These are phyloP conservation scores for Boloria selene DNA, from an alignment of 2,888 invertebrate genomes.

Conservation along the genomic window DNA sequence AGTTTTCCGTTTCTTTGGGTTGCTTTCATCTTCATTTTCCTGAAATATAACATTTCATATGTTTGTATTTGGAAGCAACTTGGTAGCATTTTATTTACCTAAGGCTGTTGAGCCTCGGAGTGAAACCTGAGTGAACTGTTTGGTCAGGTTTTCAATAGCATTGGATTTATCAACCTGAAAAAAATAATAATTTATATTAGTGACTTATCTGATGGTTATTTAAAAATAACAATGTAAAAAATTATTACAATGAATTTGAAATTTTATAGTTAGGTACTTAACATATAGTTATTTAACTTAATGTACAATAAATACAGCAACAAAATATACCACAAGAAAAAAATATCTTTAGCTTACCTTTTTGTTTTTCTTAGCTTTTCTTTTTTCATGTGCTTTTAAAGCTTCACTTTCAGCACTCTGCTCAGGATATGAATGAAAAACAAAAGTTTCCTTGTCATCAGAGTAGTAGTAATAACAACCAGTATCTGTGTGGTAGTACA, in stretches of 20 bases:
- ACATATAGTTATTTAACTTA: not conserved
- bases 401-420: constrained; percentile 59
- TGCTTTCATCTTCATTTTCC: constrained; percentile 69
- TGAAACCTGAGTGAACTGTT: constrained; percentile 78
- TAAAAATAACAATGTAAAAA: too few species aligned
- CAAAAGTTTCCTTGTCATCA: constrained; percentile 87
- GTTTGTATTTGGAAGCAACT: constrained; percentile 70
- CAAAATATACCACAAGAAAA: too few species aligned
- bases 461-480: constrained; percentile 93
- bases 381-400: constrained; percentile 58
- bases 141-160: constrained; percentile 74
- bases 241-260: not conserved
- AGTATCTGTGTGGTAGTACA: constrained; percentile 94
- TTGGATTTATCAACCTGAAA: constrained; percentile 66
- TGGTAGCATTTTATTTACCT: constrained; percentile 74
- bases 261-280: too few species aligned
- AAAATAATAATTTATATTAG: constrained; percentile 34
- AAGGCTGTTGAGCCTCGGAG: constrained; percentile 72
- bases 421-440: constrained; percentile 90
- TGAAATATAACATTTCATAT: constrained; percentile 72
- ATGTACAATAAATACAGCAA: too few species aligned
- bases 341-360: constrained; percentile 36
- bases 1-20: constrained; percentile 57
- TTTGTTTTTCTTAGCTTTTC: constrained; percentile 69
- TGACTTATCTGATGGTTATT: not conserved